Base-by-base conservation (phyloP, 37 sponge, comb jelly and placozoan species). In the Amphimedon queenslandica region DNA sequence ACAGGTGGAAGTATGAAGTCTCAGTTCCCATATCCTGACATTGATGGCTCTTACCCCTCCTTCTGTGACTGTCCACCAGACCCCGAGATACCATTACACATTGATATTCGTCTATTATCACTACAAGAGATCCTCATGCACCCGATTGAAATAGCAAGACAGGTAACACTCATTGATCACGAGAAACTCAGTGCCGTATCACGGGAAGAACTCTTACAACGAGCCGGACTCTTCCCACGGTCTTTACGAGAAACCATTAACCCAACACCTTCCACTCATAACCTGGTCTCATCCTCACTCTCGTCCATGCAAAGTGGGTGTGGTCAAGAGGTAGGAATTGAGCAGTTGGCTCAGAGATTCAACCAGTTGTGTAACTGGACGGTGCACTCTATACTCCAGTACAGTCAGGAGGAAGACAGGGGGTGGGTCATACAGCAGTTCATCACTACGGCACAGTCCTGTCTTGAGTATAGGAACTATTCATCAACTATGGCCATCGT, bases 121-220 rank as follows among this genome's bases (percentile, higher is more conserved):
- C 37, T 89, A 63, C 70, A 25, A 21, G 91, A 90, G 18, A 38
- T 92, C 34, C 69, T 98, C 63, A 37, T 70, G 27, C 76, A 80
- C 40, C 95, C 96, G 40, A n/a, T 82, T 53, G 99, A 98, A 42
- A 60, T 92, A n/a, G 99, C 95, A 6, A 69, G 95, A 47, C 99
- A 98, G 66, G 86, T 98, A 39, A 98, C 95, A 23, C 86, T 98
- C 47, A 84, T 92, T 31, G 99, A 88, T 34, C 97, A 96, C 41
- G 80, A 89, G 82, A 79, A 61, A 0, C 75, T 92, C 4, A 70
- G 88, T 39, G 31, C 20, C 40, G 40, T 92, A n/a, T 70, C 77
- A 2, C n/a, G 77, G 0, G 53, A 29, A 6, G 92, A 92, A 55
- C 64, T 86, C 2, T 77, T 92, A 1, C 77, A 76, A 58, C 86